phyloP scores from a whole-genome alignment of 2,797 vertebrate species.

The Lepilemur ruficaudatus region DNA sequence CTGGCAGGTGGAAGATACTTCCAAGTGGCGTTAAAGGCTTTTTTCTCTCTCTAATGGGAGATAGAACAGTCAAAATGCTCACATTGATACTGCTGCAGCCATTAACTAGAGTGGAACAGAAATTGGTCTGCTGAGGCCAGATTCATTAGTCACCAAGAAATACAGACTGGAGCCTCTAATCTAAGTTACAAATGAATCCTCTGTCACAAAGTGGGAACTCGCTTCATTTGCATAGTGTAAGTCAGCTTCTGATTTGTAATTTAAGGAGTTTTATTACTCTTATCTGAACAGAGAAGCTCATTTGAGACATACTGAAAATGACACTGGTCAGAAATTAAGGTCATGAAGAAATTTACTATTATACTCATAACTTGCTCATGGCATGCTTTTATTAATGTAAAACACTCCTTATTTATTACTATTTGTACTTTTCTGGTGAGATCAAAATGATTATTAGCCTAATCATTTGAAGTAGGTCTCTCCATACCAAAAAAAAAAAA shows the following conservation, averaged over 20 bases:
- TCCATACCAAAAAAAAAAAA: slow-evolving; percentile 32
- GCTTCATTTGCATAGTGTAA: slow-evolving; percentile 84
- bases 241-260: slow-evolving; percentile 85
- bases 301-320: slow-evolving; percentile 79
- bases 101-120: slow-evolving; percentile 88
- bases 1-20: slow-evolving; percentile 89
- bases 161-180: slow-evolving; percentile 85
- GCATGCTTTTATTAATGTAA: slow-evolving; percentile 38
- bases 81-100: slow-evolving; percentile 79
- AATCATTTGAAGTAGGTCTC: not conserved
- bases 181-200: slow-evolving; percentile 88
- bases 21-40: slow-evolving; percentile 78
- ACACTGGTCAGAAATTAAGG: slow-evolving; percentile 76
- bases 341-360: slow-evolving; percentile 46
- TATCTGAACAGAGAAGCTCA: slow-evolving; percentile 81
- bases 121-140: slow-evolving; percentile 86
- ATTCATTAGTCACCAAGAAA: slow-evolving; percentile 88
- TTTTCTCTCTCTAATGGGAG: slow-evolving; percentile 84
- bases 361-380: rapidly evolving
- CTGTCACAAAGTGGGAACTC: slow-evolving; percentile 85
- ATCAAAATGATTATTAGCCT: slow-evolving; percentile 68
- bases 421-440: slow-evolving; percentile 48
- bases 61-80: slow-evolving; percentile 86
- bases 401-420: slow-evolving; percentile 36
- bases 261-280: slow-evolving; percentile 85